phyloP scores from a whole-genome alignment of 2,797 vertebrate genomes.

The Allobates femoralis region DNA sequence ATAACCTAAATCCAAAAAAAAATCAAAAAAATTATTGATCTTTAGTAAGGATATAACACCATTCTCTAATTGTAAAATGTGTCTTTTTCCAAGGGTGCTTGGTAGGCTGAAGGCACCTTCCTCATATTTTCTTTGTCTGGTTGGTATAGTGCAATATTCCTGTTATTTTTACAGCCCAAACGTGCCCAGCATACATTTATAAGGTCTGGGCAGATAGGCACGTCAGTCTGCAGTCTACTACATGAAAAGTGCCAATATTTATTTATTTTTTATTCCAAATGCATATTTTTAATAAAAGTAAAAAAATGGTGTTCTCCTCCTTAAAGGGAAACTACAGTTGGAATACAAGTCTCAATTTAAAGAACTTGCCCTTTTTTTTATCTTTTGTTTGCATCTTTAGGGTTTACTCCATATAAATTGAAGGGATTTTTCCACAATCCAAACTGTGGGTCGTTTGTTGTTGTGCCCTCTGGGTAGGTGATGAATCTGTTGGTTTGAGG shows the following conservation, averaged over 20 bases:
- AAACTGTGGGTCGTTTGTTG: too few species aligned
- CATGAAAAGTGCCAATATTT: neutral
- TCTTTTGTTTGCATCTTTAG: too few species aligned
- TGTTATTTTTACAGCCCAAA: neutral
- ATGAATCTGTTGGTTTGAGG: too few species aligned
- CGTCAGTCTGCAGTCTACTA: neutral
- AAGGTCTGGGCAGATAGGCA: neutral
- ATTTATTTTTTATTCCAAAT: neutral
- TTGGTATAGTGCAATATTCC: constrained; percentile 31
- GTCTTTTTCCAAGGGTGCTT: neutral
- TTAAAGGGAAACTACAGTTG: neutral
- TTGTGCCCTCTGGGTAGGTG: too few species aligned
- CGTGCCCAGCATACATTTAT: neutral
- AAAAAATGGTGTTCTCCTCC: neutral
- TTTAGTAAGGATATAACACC: neutral
- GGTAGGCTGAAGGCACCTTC: neutral
- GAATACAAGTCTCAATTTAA: constrained; percentile 7
- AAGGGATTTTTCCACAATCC: too few species aligned
- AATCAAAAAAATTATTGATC: neutral
- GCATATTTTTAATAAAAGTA: constrained; percentile 5
- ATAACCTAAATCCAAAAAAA: neutral
- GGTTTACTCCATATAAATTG: too few species aligned
- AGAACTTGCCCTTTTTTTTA: too few species aligned
- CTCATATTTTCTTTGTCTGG: neutral
- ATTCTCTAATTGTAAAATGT: neutral